Conservation (phyloP, 2,888 invertebrate genomes). For the Scaptomyza flava region DNA sequence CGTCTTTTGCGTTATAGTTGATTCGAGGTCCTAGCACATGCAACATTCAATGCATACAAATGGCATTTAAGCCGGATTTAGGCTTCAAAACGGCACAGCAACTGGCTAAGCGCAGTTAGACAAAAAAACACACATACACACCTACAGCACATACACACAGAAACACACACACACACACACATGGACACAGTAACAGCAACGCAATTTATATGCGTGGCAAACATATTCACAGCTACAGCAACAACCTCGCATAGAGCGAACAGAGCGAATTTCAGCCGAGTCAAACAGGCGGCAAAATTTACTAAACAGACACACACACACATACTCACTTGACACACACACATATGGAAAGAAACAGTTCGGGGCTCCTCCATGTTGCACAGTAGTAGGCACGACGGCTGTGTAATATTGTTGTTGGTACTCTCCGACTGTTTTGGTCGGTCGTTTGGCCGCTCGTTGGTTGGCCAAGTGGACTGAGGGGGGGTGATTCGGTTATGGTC, state of each 20-base stretch:
- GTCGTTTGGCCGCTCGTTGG: conserved; percentile 24
- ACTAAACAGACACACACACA: conserved; percentile 62
- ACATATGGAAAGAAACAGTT: conserved; percentile 22
- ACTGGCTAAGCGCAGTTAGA: conserved; percentile 67
- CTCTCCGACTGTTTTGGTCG: conserved; percentile 23
- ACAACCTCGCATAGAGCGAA: conserved; percentile 41
- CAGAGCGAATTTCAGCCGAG: conserved; percentile 70
- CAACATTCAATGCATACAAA: conserved; percentile 82
- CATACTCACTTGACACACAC: conserved; percentile 6
- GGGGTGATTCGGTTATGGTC: conserved; percentile 77
- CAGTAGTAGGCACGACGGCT: conserved; percentile 54
- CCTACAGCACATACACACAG: neutral
- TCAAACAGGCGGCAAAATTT: conserved; percentile 78
- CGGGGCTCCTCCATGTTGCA: conserved; percentile 57
- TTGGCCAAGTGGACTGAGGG: conserved; percentile 29
- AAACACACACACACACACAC: conserved; percentile 4
- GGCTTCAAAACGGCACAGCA: conserved; percentile 59
- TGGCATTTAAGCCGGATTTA: conserved; percentile 80
- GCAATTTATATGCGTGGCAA: conserved; percentile 79
- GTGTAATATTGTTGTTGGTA: conserved; percentile 64
- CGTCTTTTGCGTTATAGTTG: conserved; percentile 36
- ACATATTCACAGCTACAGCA: conserved; percentile 47
- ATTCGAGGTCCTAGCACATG: conserved; percentile 52
- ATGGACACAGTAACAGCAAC: conserved; percentile 42
- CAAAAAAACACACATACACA: conserved; percentile 26